Percentiles rank a stretch among this genome's conserved stretches.
phyloP scores from a whole-genome alignment of 2,888 invertebrate genomes.

The Dorcus parallelipipedus region DNA sequence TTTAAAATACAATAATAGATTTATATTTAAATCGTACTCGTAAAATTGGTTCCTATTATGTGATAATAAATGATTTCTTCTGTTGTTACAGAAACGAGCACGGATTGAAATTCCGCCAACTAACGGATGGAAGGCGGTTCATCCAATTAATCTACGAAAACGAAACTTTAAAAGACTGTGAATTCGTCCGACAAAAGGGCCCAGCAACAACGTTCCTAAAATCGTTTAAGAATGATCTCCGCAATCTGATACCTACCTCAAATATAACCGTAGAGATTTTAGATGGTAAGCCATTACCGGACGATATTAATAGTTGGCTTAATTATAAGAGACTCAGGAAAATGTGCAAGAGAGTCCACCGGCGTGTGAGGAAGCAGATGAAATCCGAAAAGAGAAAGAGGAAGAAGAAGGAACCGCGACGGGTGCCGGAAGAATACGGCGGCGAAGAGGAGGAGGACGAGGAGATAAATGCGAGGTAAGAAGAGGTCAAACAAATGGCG shows the following conservation, averaged over 20 bases:
- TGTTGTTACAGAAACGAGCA: conserved; percentile 43
- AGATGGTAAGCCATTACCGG: conserved; percentile 51
- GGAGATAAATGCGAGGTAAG: conserved; percentile 2
- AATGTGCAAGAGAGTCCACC: conserved; percentile 53
- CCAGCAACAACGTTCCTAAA: conserved; percentile 58
- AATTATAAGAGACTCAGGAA: conserved; percentile 58
- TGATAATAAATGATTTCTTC: not conserved
- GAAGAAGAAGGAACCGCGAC: not conserved
- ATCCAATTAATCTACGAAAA: conserved; percentile 66
- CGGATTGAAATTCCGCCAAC: conserved; percentile 61
- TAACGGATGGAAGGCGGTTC: conserved; percentile 66
- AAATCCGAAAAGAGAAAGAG: no score
- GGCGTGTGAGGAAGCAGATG: conserved; percentile 31
- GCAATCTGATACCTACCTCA: conserved; percentile 38
- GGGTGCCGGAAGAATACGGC: conserved; percentile 19
- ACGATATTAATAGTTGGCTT: conserved; percentile 55
- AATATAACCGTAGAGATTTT: conserved; percentile 58
- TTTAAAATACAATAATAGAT: no score
- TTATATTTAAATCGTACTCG: no score
- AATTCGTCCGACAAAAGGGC: conserved; percentile 57
- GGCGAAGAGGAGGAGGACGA: conserved; percentile 8
- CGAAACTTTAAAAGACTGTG: conserved; percentile 64
- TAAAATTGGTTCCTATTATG: no score
- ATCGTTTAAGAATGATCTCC: conserved; percentile 50
- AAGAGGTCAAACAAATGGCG: not conserved